These are phyloP conservation scores for Metridium senile DNA, from an alignment of 92 coral and sea anemone genomes.

Conservation along the genomic window DNA sequence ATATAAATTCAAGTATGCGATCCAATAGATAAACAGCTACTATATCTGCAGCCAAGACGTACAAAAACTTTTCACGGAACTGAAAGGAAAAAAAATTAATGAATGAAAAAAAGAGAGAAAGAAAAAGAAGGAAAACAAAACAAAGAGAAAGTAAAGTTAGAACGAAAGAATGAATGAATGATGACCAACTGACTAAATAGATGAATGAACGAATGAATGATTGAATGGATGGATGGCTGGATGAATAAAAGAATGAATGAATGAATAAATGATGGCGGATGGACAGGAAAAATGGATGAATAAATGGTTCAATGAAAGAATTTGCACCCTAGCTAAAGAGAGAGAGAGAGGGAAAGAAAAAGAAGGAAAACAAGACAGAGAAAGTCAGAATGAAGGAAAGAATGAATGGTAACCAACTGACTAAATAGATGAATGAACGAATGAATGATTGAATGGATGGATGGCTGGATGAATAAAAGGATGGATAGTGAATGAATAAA, in stretches of 20 bases:
- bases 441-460: neutral
- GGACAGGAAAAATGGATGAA: too few species aligned
- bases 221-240: too few species aligned
- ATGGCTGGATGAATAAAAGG: too few species aligned
- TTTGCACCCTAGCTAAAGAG: neutral
- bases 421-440: neutral
- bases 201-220: too few species aligned
- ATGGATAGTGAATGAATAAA: too few species aligned
- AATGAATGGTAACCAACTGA: neutral
- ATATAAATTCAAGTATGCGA: slow-evolving; percentile 81
- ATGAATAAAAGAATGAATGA: too few species aligned
- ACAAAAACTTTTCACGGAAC: slow-evolving; percentile 90
- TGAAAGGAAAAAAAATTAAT: slow-evolving; percentile 42
- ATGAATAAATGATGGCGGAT: too few species aligned
- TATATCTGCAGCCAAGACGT: slow-evolving; percentile 75
- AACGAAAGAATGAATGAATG: too few species aligned
- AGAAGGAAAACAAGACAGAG: neutral
- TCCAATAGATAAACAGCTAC: slow-evolving; percentile 77
- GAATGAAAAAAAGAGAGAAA: neutral
- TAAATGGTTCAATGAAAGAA: neutral
- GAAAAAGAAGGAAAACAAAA: too few species aligned
- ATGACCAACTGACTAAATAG: too few species aligned
- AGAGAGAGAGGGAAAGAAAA: neutral
- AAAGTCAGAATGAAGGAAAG: neutral
- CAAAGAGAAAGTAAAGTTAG: too few species aligned